These are phyloP conservation scores for Aspidapion aeneum DNA, from an alignment of 2,888 invertebrate species.

Conservation along the genomic window DNA sequence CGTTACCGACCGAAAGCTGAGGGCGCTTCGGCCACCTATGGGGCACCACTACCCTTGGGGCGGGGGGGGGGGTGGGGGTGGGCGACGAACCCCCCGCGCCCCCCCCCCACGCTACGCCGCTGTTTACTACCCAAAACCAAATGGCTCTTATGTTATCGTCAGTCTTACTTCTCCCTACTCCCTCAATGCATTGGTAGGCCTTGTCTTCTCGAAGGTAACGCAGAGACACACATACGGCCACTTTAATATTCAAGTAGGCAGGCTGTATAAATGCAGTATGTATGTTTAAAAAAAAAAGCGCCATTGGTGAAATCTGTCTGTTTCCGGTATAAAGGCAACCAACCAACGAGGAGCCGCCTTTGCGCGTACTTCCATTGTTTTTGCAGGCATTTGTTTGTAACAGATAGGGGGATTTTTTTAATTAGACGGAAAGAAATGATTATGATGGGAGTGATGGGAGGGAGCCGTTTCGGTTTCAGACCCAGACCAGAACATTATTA, in stretches of 20 bases:
- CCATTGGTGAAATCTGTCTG: conserved; percentile 8
- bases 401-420: conserved; percentile 12
- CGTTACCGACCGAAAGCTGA: too few species aligned
- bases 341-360: conserved; percentile 38
- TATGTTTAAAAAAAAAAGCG: neutral
- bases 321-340: conserved; percentile 22
- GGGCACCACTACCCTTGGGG: too few species aligned
- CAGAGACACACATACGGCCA: neutral
- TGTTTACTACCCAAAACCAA: too few species aligned
- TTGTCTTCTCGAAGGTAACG: neutral
- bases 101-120: too few species aligned
- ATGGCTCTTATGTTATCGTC: too few species aligned
- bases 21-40: too few species aligned
- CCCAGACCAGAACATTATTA: too few species aligned
- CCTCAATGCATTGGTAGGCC: too few species aligned
- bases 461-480: neutral
- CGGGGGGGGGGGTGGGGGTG: too few species aligned
- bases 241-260: conserved; percentile 2
- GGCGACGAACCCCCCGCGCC: too few species aligned
- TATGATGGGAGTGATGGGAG: conserved; percentile 18
- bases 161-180: too few species aligned
- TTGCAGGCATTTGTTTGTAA: conserved; percentile 23
- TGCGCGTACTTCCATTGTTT: conserved; percentile 43
- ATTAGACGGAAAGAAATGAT: conserved; percentile 25
- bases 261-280: neutral